Evolutionary conservation across 2,113 vertebrate species (phyloP).

Genomic region (Trematomus loennbergii): DNA sequence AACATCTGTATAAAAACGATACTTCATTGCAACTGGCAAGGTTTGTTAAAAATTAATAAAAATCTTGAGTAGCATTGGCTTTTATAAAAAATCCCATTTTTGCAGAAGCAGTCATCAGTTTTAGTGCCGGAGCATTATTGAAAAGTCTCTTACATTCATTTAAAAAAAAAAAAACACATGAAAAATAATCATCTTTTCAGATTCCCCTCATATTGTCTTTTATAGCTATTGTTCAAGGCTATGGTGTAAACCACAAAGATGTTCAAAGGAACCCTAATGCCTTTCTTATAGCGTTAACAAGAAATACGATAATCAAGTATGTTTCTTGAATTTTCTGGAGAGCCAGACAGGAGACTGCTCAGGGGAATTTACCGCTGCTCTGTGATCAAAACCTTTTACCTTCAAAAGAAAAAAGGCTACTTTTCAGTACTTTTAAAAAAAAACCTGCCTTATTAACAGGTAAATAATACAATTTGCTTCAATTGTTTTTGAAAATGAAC

Average conservation of each 20-base stretch:
- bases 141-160: neutral
- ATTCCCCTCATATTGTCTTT: constrained; percentile 37
- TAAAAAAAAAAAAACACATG: neutral
- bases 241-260: constrained; percentile 38
- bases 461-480: constrained; percentile 11
- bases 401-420: constrained; percentile 39
- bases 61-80: neutral
- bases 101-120: neutral
- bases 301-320: constrained; percentile 71
- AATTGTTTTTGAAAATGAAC: constrained; percentile 30
- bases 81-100: neutral
- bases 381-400: constrained; percentile 59
- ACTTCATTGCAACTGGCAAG: neutral
- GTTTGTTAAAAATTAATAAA: neutral
- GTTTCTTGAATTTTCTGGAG: constrained; percentile 59
- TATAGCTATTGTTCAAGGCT: constrained; percentile 23
- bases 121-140: neutral
- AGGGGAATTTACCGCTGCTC: constrained; percentile 73
- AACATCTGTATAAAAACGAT: neutral
- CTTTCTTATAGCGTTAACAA: constrained; percentile 64
- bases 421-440: constrained; percentile 58
- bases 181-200: constrained; percentile 2
- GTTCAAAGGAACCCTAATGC: constrained; percentile 63
- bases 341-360: constrained; percentile 68
- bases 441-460: constrained; percentile 51